Percentiles rank a stretch among this genome's conserved stretches.
phyloP scores from a whole-genome alignment of 2,888 invertebrate species.

The Netelia fuscicornis region DNA sequence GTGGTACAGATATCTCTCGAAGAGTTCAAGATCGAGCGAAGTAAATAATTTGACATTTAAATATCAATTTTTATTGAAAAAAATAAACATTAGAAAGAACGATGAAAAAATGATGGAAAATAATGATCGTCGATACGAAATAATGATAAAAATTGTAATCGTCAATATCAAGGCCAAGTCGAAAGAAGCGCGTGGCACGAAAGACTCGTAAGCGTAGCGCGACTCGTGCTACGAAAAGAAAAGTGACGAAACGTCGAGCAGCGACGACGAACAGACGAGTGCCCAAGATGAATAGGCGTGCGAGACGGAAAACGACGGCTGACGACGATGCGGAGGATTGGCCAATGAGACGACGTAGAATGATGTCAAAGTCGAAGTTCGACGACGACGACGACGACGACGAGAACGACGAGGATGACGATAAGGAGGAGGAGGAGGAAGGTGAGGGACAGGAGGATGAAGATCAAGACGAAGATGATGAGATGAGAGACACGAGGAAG shows the following conservation, averaged over 20 bases:
- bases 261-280: slow-evolving; percentile 38
- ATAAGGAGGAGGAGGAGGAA: slow-evolving; percentile 46
- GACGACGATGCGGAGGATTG: slow-evolving; percentile 45
- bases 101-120: neutral
- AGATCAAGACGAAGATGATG: slow-evolving; percentile 50
- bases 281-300: slow-evolving; percentile 42
- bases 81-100: neutral
- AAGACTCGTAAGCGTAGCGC: slow-evolving; percentile 44
- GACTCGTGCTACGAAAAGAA: slow-evolving; percentile 34
- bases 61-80: neutral
- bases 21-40: slow-evolving; percentile 50
- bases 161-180: slow-evolving; percentile 41
- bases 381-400: slow-evolving; percentile 25
- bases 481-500: slow-evolving; percentile 15
- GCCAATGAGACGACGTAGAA: slow-evolving; percentile 34
- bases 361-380: slow-evolving; percentile 38
- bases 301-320: slow-evolving; percentile 51
- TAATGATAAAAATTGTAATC: neutral
- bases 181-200: slow-evolving; percentile 42
- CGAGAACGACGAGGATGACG: slow-evolving; percentile 39
- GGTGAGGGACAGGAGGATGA: slow-evolving; percentile 45
- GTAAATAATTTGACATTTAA: slow-evolving; percentile 10
- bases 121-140: neutral
- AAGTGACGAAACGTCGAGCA: slow-evolving; percentile 53
- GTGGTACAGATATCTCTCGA: slow-evolving; percentile 49